phyloP scores from a whole-genome alignment of 2,113 vertebrate genomes.

The Megaceryle torquata region DNA sequence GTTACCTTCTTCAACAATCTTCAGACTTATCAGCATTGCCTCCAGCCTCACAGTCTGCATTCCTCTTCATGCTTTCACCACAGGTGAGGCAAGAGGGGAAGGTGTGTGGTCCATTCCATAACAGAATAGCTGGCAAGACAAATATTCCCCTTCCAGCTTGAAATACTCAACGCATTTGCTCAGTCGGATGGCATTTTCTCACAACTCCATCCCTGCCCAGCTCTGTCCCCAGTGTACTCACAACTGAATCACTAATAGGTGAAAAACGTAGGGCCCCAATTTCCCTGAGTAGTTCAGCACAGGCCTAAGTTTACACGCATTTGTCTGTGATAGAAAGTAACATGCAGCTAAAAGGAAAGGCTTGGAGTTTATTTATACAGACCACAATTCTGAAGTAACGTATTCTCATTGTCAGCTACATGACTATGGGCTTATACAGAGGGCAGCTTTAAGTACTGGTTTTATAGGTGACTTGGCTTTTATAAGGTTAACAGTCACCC shows the following conservation, averaged over 20 bases:
- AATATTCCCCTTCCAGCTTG: background rate
- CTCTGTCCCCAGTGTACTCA: background rate
- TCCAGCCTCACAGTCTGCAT: background rate
- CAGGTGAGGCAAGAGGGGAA: background rate
- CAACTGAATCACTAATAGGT: background rate
- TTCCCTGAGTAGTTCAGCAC: background rate
- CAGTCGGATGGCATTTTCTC: background rate
- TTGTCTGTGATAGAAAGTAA: background rate
- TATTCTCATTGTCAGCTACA: background rate
- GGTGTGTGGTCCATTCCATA: accelerated
- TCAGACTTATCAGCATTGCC: background rate
- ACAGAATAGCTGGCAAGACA: background rate
- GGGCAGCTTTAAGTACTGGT: background rate
- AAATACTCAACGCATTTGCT: background rate
- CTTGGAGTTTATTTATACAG: background rate
- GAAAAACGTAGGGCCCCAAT: accelerated
- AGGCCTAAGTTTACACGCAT: background rate
- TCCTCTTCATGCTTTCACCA: background rate
- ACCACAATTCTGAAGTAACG: background rate
- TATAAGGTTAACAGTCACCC: background rate
- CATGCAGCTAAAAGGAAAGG: background rate
- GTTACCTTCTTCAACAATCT: background rate
- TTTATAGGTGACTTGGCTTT: background rate
- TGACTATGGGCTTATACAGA: background rate
- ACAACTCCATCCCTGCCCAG: background rate